A percentile compares a stretch with the other conserved stretches of the same genome.
These are phyloP conservation scores for Eubasilissa regina DNA, from an alignment of 1,140 invertebrate species.

Conservation along the genomic window DNA sequence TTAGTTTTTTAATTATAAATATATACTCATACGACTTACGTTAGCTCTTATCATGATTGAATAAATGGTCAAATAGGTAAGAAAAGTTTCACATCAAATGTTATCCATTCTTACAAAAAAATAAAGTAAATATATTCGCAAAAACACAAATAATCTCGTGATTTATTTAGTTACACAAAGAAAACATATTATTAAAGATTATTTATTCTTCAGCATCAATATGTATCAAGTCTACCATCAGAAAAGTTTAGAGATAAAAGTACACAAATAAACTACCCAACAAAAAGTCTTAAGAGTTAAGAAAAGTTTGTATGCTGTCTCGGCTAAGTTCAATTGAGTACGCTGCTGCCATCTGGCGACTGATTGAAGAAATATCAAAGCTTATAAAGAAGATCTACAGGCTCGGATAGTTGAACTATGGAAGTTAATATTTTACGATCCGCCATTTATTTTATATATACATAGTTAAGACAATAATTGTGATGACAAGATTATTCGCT, in stretches of 20 bases:
- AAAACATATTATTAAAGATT: constrained; percentile 40
- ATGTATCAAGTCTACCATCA: constrained; percentile 22
- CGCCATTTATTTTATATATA: too few species aligned
- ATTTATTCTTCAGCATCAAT: constrained; percentile 25
- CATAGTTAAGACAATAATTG: too few species aligned
- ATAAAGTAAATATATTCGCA: constrained; percentile 14
- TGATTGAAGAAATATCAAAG: not conserved
- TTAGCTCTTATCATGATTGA: not conserved
- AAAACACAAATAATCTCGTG: constrained; percentile 20
- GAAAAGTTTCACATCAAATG: constrained; percentile 20
- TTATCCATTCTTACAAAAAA: constrained; percentile 13
- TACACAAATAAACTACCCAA: not conserved
- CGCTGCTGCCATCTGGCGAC: constrained; percentile 12
- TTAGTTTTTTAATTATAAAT: too few species aligned
- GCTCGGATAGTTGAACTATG: too few species aligned
- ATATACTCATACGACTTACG: not conserved
- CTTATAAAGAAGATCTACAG: too few species aligned
- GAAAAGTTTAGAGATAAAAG: constrained; percentile 20
- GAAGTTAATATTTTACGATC: too few species aligned
- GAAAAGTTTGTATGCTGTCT: constrained; percentile 14
- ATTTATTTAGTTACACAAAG: constrained; percentile 20
- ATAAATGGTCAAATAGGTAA: not conserved
- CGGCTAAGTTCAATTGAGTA: not conserved
- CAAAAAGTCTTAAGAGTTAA: not conserved
- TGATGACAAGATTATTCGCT: too few species aligned